Evolutionary conservation across 1,140 invertebrate genomes (phyloP).

Genomic region (Neodiprion virginianus): DNA sequence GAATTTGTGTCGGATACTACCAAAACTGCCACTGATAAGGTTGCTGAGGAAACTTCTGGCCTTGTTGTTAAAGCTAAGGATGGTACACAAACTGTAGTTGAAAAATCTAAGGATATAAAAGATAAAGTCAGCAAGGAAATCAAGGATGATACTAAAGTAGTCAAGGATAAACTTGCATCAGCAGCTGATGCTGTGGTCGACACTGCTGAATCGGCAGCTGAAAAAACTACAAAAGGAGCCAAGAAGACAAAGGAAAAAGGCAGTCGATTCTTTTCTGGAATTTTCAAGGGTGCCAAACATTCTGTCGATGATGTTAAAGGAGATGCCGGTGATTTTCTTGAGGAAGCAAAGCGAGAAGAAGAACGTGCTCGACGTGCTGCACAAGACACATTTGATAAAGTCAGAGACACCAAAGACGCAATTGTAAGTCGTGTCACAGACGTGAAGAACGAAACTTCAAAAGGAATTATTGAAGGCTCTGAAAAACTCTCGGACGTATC

Average conservation of each 20-base stretch:
- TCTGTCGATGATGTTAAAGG: conserved; percentile 44
- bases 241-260: conserved; percentile 44
- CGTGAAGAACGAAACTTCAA: conserved; percentile 4
- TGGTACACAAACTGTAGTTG: background rate
- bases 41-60: background rate
- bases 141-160: conserved; percentile 25
- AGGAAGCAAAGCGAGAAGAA: conserved; percentile 35
- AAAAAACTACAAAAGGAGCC: conserved; percentile 35
- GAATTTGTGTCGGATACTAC: background rate
- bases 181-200: conserved; percentile 4
- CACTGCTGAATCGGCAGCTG: conserved; percentile 10
- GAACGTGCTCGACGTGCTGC: conserved; percentile 21
- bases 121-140: conserved; percentile 20
- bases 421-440: background rate
- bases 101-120: conserved; percentile 2
- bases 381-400: background rate
- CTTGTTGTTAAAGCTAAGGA: background rate
- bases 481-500: conserved; percentile 15
- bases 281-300: conserved; percentile 36
- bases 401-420: conserved; percentile 18
- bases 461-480: conserved; percentile 13
- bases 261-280: conserved; percentile 33
- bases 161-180: conserved; percentile 18
- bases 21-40: background rate
- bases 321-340: conserved; percentile 41